Evolutionary conservation across 2,113 vertebrate species (phyloP).

Genomic region (Scophthalmus maximus): DNA sequence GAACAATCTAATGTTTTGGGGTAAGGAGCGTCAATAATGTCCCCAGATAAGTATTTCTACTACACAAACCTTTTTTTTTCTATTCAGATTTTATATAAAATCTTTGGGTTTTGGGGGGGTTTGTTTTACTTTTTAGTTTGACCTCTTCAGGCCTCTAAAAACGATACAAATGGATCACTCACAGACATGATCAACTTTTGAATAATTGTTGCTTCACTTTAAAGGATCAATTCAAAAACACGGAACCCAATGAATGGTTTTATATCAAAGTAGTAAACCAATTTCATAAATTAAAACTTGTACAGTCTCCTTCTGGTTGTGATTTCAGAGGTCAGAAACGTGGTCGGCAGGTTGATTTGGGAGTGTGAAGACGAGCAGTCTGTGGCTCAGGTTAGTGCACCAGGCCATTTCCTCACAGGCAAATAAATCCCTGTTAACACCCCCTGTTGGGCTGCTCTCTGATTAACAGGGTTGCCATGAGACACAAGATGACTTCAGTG

Average conservation of each 20-base stretch:
- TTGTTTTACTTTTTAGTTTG: no score
- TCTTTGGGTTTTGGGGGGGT: no score
- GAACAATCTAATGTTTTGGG: no score
- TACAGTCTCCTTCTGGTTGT: slow-evolving; percentile 8
- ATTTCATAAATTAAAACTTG: not conserved
- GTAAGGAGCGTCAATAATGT: no score
- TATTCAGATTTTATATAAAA: no score
- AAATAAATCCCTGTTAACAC: not conserved
- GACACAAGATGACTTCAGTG: slow-evolving; percentile 19
- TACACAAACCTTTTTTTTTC: no score
- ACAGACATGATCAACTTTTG: no score
- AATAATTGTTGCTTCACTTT: not conserved
- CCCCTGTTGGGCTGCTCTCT: not conserved
- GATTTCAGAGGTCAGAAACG: slow-evolving; percentile 76
- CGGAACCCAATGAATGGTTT: not conserved
- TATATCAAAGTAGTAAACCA: not conserved
- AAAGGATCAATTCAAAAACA: not conserved
- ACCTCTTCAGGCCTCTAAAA: no score
- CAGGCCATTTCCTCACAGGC: not conserved
- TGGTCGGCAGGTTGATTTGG: slow-evolving; percentile 82
- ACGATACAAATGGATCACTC: no score
- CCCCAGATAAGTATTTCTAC: no score
- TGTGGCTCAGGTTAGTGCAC: slow-evolving; percentile 23
- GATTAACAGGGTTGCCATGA: slow-evolving; percentile 23
- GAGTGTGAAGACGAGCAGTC: slow-evolving; percentile 66